These are phyloP conservation scores for Malurus melanocephalus DNA, from an alignment of 2,113 vertebrate species.

Conservation along the genomic window DNA sequence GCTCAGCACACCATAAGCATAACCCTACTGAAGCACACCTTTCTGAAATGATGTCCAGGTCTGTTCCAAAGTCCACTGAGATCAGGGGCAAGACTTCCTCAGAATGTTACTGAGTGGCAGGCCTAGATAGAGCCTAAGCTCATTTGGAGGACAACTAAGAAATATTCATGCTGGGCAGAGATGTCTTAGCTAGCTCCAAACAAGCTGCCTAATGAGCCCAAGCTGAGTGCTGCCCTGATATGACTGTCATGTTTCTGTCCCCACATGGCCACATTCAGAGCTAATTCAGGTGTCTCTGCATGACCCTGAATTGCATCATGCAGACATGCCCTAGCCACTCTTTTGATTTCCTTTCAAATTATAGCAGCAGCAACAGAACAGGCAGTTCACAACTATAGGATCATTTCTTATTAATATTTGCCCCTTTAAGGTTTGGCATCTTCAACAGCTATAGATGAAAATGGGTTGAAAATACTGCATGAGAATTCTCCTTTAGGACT, in stretches of 20 bases:
- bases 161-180: constrained; percentile 11
- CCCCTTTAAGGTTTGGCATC: constrained; percentile 11
- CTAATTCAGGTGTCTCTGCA: neutral
- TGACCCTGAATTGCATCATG: neutral
- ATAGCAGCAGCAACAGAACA: neutral
- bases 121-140: neutral
- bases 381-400: neutral
- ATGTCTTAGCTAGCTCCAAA: neutral
- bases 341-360: neutral
- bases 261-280: neutral
- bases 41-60: neutral
- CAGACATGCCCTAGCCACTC: neutral
- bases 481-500: constrained; percentile 61
- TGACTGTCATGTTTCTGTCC: neutral
- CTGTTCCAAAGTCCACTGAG: neutral
- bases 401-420: constrained; percentile 32
- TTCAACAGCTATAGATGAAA: constrained; percentile 24
- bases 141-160: neutral
- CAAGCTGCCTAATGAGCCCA: constrained; percentile 23
- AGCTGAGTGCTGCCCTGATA: neutral
- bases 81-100: neutral
- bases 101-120: neutral
- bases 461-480: constrained; percentile 48
- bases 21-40: neutral
- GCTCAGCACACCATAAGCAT: rapidly evolving